Base-by-base conservation (phyloP, 2,113 vertebrate genomes). In the Myiagra hebetior region DNA sequence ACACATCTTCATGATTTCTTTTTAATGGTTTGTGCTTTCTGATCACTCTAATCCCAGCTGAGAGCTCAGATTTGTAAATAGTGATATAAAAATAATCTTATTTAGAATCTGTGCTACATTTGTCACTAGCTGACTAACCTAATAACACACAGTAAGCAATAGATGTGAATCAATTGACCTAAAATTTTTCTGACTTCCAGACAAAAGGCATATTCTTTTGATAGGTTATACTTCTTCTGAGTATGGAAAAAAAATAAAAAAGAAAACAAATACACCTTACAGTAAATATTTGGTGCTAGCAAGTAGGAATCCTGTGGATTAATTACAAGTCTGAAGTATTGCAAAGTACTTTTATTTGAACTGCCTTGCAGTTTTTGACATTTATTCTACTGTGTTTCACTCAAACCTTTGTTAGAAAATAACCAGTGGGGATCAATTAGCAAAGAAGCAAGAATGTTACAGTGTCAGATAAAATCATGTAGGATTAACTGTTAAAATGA, bases 1-100 rank as follows among this genome's bases (percentile, higher is more conserved):
- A 89, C 44, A 82, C 22, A 56, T 91, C 68, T 91, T 85, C 23
- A 16, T 83, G 37, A 11, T 20, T 33, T 59, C n/a, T 76, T 62
- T 87, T 89, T n/a, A 91, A 78, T 75, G 42, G 12, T 39, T 72
- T 86, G 41, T 95, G 69, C 33, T 87, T 92, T 94, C 62, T 93
- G 78, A 92, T 92, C 50, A 3, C 56, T 41, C n/a, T 92, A 92
- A 86, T 95, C 72, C 67, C 64, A 72, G 2, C 17, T 92, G 76
- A 95, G 60, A 89, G 87, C 55, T 95, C 69, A 84, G 42, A 95
- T 95, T 89, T 85, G 59, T 91, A 89, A 94, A 85, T 47, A 88
- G 41, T 80, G 76, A 68, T 95, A 91, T 76, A 93, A 94, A 92
- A 96, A 93, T 92, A 96, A 95, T 91, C 92, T 83, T 92, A 47